Base-by-base conservation (phyloP, 1,140 invertebrate species). In the Palaemon carinicauda region DNA sequence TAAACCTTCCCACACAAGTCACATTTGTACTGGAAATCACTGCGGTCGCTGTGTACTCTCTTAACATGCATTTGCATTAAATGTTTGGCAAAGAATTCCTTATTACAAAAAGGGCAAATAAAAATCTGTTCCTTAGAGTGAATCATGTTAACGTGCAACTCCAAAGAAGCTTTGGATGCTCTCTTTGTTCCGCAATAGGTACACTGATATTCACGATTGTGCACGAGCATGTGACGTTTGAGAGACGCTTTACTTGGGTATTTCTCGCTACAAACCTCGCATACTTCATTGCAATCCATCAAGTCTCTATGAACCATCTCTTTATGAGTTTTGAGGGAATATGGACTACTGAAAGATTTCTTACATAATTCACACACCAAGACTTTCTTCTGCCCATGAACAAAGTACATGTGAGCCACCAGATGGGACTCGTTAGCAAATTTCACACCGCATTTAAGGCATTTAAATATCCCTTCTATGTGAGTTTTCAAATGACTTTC, bases 331-430 rank as follows among this genome's bases (percentile, higher is more conserved):
- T 87, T 87, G 24, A 87, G 60, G 21, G 85, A 87, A 60, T 79
- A 77, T 4, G 85, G 78, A 31, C 33, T 87, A 24, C 79, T 87
- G 54, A 87, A 87, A 53, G 65, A 81, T 41, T 74, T 73, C 31
- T 82, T 77, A 41, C 85, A 87, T 19, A 69, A 69, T 53, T 74
- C 73, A 77, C 85, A 87, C 85, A 87, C 81, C 14, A 87, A 52
- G 9, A 75, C 85, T 33, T 87, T 87, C 27, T 87, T 87, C 24
- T 87, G 85, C 0, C 85, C 85, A 52, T 87, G 85, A 50, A 87
- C 85, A 87, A 81, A 87, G 53, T 87, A 87, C 85, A 87, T 81
- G 33, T 87, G 85, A 53, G 81, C 85, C 56, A 82, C 73, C 21
- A 87, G 69, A 41, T 87, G 80, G 14, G 77, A 81, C 33, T 82